Conservation (phyloP, 2,797 vertebrate genomes). For the Champsocephalus gunnari region DNA sequence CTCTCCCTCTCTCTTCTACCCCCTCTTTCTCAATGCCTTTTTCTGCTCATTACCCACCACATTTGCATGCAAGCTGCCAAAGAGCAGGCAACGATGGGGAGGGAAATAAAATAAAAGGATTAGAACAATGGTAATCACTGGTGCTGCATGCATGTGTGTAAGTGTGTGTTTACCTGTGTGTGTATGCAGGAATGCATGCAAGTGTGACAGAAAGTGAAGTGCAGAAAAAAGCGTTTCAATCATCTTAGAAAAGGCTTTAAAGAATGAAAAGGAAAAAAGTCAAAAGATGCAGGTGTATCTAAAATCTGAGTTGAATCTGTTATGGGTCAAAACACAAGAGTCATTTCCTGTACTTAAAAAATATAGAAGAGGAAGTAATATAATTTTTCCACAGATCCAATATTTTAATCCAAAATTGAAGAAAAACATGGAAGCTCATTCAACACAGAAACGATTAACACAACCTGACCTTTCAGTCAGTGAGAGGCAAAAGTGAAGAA, state of each 20-base stretch:
- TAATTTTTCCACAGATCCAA: constrained; percentile 3
- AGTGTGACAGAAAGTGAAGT: constrained; percentile 58
- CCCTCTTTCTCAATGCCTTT: constrained; percentile 71
- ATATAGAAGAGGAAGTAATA: constrained; percentile 2
- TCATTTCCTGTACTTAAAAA: constrained; percentile 48
- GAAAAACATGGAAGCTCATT: background rate
- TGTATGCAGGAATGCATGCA: constrained; percentile 35
- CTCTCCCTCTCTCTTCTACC: constrained; percentile 34
- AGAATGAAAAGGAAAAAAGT: constrained; percentile 30
- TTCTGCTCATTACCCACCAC: constrained; percentile 84
- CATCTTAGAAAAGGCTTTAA: constrained; percentile 43
- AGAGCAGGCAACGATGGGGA: constrained; percentile 78
- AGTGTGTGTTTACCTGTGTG: constrained; percentile 28
- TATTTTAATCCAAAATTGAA: constrained; percentile 28
- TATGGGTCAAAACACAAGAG: constrained; percentile 52
- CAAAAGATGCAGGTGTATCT: constrained; percentile 67
- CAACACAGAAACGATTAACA: background rate
- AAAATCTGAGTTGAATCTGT: constrained; percentile 56
- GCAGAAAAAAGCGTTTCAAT: constrained; percentile 40
- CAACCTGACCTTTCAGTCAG: constrained; percentile 12
- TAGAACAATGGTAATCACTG: constrained; percentile 84
- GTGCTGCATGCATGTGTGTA: constrained; percentile 50
- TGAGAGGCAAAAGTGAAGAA: constrained; percentile 14
- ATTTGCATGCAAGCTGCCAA: constrained; percentile 86
- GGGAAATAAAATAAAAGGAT: constrained; percentile 84